Conservation (phyloP, 2,888 invertebrate genomes). For the Drosophila nr. medialis region DNA sequence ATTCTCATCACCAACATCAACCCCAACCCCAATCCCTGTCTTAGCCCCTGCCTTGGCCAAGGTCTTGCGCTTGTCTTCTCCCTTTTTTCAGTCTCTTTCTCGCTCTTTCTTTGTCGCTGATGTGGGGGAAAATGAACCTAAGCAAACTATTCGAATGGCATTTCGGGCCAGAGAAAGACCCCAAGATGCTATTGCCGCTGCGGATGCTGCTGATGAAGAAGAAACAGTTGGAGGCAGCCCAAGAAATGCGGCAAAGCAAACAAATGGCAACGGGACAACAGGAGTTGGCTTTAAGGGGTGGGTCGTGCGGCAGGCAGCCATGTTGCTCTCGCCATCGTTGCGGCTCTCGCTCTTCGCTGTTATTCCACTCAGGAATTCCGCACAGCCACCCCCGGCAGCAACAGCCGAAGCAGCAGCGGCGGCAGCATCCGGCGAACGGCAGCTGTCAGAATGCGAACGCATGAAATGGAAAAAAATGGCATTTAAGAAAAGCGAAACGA, state of each 20-base stretch:
- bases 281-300: conserved; percentile 48
- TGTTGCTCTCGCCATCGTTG: conserved; percentile 41
- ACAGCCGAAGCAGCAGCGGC: conserved; percentile 50
- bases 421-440: conserved; percentile 46
- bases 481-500: conserved; percentile 80
- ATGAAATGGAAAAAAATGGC: conserved; percentile 76
- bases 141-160: conserved; percentile 83
- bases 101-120: not conserved
- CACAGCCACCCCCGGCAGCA: conserved; percentile 66
- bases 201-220: conserved; percentile 49
- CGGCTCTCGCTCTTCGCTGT: conserved; percentile 51
- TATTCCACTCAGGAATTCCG: conserved; percentile 73
- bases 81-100: not conserved
- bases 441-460: conserved; percentile 76
- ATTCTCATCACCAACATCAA: conserved; percentile 19
- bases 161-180: conserved; percentile 60
- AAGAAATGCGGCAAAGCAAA: conserved; percentile 75
- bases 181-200: conserved; percentile 60
- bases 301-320: conserved; percentile 64
- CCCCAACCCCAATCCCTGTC: conserved; percentile 11
- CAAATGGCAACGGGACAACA: conserved; percentile 66
- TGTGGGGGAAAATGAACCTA: conserved; percentile 81
- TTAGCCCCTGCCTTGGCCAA: conserved; percentile 26
- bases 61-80: conserved; percentile 16
- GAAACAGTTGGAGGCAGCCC: conserved; percentile 65